A percentile compares a stretch with the other conserved stretches of the same genome.
phyloP scores from a whole-genome alignment of 2,113 vertebrate species.

The Bostrychus sinensis region DNA sequence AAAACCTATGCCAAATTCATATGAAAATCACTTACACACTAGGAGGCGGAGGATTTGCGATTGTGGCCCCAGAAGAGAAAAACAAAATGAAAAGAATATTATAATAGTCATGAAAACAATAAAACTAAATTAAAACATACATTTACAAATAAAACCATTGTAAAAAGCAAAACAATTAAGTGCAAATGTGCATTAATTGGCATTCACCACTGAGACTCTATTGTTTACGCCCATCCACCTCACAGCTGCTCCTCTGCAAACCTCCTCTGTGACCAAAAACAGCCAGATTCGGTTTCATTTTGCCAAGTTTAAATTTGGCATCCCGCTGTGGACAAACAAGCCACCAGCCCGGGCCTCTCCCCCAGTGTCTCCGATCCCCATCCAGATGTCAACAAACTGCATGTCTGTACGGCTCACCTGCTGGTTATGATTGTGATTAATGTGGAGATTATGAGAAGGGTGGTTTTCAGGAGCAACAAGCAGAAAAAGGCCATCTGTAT shows the following conservation, averaged over 20 bases:
- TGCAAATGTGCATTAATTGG: slow-evolving; percentile 1
- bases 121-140: background rate
- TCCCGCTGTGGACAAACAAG: slow-evolving; percentile 28
- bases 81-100: no score
- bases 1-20: background rate
- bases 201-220: background rate
- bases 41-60: no score
- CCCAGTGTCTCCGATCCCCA: slow-evolving; percentile 7
- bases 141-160: background rate
- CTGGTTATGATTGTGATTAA: slow-evolving; percentile 64
- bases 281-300: slow-evolving; percentile 33
- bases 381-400: slow-evolving; percentile 55
- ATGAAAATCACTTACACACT: no score
- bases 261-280: background rate
- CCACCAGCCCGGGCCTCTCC: slow-evolving; percentile 30
- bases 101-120: no score
- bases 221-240: slow-evolving; percentile 23
- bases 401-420: slow-evolving; percentile 62
- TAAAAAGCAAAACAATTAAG: background rate
- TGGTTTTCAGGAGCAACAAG: slow-evolving; percentile 55
- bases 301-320: slow-evolving; percentile 17
- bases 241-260: slow-evolving; percentile 22
- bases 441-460: slow-evolving; percentile 55
- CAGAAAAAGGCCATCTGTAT: slow-evolving; percentile 71
- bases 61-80: no score